phyloP scores from a whole-genome alignment of 2,888 invertebrate species.

The Leucophenga montana region DNA sequence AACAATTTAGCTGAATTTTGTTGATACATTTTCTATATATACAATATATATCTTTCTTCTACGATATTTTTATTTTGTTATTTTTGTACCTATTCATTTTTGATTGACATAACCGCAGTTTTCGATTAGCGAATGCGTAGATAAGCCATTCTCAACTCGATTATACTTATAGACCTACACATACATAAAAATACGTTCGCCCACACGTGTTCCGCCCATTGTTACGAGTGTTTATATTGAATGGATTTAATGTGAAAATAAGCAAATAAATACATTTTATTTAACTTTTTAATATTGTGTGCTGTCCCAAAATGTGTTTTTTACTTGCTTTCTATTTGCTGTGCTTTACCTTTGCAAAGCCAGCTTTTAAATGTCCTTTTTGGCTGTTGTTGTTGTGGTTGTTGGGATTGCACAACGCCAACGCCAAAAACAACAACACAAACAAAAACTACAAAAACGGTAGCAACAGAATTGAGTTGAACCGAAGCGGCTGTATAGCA shows the following conservation, averaged over 20 bases:
- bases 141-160: not conserved
- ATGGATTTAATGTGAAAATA: not conserved
- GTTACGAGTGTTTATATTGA: not conserved
- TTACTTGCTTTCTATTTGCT: not conserved
- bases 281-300: conserved; percentile 7
- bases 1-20: too few relatives aligned
- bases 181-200: not conserved
- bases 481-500: not conserved
- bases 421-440: too few relatives aligned
- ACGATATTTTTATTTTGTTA: not conserved
- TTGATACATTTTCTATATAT: too few relatives aligned
- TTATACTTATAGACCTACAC: not conserved
- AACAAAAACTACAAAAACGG: too few relatives aligned
- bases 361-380: conserved; percentile 52
- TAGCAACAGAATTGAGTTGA: not conserved
- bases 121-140: conserved; percentile 7
- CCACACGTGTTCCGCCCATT: not conserved
- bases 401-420: conserved; percentile 2
- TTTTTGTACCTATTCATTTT: not conserved
- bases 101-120: conserved; percentile 15
- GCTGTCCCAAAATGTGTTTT: not conserved
- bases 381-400: conserved; percentile 50
- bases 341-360: conserved; percentile 2
- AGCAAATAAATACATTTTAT: not conserved
- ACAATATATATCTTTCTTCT: too few relatives aligned